These are phyloP conservation scores for Plebejus argus DNA, from an alignment of 2,888 invertebrate species.

Conservation along the genomic window DNA sequence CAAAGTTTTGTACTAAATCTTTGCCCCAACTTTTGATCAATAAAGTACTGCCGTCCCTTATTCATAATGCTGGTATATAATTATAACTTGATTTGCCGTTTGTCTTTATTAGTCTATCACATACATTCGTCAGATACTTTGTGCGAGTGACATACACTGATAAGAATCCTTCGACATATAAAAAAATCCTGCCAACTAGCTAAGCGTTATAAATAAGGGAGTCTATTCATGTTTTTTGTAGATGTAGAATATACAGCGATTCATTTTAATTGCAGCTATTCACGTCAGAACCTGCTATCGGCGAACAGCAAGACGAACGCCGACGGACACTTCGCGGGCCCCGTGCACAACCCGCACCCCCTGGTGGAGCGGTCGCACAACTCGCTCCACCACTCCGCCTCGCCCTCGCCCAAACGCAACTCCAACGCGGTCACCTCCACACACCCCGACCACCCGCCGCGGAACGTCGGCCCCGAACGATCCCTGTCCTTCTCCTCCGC, in stretches of 20 bases:
- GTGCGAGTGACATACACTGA: background rate
- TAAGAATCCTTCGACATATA: background rate
- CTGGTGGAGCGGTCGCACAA: conserved; percentile 81
- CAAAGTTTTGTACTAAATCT: conserved; percentile 1
- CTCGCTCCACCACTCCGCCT: conserved; percentile 62
- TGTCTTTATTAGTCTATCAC: background rate
- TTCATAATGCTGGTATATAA: background rate
- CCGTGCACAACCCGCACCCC: conserved; percentile 65
- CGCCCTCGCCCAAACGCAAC: conserved; percentile 66
- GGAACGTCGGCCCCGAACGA: conserved; percentile 64
- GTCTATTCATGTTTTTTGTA: background rate
- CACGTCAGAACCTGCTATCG: conserved; percentile 92
- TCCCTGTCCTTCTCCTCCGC: conserved; percentile 76
- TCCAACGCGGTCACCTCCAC: conserved; percentile 52
- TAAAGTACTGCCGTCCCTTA: background rate
- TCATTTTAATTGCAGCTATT: conserved; percentile 84
- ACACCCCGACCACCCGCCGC: conserved; percentile 49
- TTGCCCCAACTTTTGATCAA: background rate
- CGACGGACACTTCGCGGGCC: conserved; percentile 68
- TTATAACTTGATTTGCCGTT: background rate
- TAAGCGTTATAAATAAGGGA: background rate
- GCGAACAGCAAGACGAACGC: conserved; percentile 88
- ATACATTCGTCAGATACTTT: background rate
- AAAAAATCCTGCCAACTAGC: background rate
- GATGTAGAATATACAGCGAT: background rate